phyloP scores from a whole-genome alignment of 1,140 invertebrate species.

The Probaryconus sp. region DNA sequence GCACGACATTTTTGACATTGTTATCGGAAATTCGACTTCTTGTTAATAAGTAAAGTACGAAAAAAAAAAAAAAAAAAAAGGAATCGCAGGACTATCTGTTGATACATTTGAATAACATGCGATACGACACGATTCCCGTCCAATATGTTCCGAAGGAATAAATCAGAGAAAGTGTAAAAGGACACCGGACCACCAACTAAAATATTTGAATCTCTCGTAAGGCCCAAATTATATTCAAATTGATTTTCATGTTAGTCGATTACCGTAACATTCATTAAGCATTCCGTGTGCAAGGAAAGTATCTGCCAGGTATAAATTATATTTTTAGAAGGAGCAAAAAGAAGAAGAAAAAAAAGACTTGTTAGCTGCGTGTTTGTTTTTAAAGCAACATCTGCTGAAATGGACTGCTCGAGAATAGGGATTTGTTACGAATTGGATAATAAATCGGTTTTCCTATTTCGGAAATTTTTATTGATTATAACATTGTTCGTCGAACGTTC shows the following conservation, averaged over 20 bases:
- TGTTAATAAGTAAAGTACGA: slow-evolving; percentile 64
- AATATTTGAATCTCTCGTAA: slow-evolving; percentile 66
- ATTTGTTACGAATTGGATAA: too few species aligned
- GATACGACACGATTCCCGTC: slow-evolving; percentile 70
- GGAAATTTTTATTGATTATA: too few species aligned
- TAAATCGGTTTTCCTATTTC: too few species aligned
- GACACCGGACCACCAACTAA: slow-evolving; percentile 69
- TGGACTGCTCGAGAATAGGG: too few species aligned
- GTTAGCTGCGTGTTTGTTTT: too few species aligned
- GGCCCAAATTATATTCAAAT: slow-evolving; percentile 67
- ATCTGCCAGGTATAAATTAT: too few species aligned
- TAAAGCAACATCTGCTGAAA: too few species aligned
- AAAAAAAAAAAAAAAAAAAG: too few species aligned
- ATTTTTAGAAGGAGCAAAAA: too few species aligned
- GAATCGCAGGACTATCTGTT: slow-evolving; percentile 54
- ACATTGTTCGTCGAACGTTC: too few species aligned
- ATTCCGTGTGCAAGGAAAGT: too few species aligned
- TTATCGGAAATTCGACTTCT: slow-evolving; percentile 18
- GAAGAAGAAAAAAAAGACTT: too few species aligned
- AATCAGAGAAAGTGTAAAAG: slow-evolving; percentile 60
- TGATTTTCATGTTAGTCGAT: slow-evolving; percentile 49
- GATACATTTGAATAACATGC: slow-evolving; percentile 76
- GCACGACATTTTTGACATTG: slow-evolving; percentile 17
- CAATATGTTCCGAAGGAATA: slow-evolving; percentile 68
- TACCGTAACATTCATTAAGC: slow-evolving; percentile 21